These are phyloP conservation scores for Spisula solida DNA, from an alignment of 2,888 invertebrate species.

Conservation along the genomic window DNA sequence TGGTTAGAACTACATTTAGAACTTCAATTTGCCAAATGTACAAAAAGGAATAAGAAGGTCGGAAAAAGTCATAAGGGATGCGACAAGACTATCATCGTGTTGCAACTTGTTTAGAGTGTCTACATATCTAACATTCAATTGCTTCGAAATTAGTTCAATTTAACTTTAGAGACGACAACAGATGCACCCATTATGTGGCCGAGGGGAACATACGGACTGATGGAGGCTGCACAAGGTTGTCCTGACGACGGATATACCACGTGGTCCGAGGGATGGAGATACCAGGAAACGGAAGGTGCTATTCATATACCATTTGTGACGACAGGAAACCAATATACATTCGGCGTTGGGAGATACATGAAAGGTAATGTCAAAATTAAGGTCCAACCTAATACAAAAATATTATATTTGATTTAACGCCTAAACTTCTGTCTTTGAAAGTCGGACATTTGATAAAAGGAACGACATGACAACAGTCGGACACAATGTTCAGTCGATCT, in stretches of 20 bases:
- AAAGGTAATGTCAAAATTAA: slow-evolving; percentile 49
- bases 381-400: background rate
- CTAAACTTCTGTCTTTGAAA: too few species aligned
- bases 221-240: slow-evolving; percentile 55
- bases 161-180: background rate
- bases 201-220: slow-evolving; percentile 51
- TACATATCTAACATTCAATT: too few species aligned
- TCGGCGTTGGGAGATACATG: slow-evolving; percentile 39
- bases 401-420: too few species aligned
- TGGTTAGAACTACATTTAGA: too few species aligned
- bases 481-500: too few species aligned
- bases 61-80: too few species aligned
- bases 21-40: too few species aligned
- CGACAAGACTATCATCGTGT: too few species aligned
- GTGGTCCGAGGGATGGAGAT: slow-evolving; percentile 50
- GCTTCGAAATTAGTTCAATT: background rate
- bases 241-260: slow-evolving; percentile 37
- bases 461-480: too few species aligned
- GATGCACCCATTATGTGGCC: slow-evolving; percentile 55
- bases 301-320: background rate
- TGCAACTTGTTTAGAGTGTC: too few species aligned
- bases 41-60: too few species aligned
- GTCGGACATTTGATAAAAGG: too few species aligned
- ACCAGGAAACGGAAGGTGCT: slow-evolving; percentile 45
- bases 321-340: slow-evolving; percentile 21